Evolutionary conservation across 2,797 vertebrate genomes (phyloP).

Genomic region (Microctenopoma stevenorrisi): DNA sequence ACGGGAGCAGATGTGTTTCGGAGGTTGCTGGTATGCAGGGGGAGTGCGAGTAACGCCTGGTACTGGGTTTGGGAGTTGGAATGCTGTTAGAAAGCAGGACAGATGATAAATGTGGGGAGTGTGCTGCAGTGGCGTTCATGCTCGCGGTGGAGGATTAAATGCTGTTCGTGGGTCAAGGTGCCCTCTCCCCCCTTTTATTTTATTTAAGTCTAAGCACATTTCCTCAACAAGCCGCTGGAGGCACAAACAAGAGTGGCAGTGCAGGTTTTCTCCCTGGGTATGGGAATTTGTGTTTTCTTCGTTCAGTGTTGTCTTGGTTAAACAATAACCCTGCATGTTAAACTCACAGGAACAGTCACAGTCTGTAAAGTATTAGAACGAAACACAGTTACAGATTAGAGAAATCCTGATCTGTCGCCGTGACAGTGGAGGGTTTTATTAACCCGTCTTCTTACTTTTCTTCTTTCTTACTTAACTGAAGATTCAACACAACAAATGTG

Average conservation of each 20-base stretch:
- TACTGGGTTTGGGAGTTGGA: slow-evolving; percentile 32
- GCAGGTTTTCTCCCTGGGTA: neutral
- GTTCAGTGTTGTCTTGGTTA: slow-evolving; percentile 58
- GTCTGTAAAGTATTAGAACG: neutral
- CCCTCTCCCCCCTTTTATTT: neutral
- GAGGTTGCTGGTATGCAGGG: slow-evolving; percentile 47
- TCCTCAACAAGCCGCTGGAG: neutral
- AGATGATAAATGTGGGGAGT: slow-evolving; percentile 33
- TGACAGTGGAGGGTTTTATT: too few relatives aligned
- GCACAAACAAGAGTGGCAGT: neutral
- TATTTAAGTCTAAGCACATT: neutral
- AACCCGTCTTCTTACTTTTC: neutral
- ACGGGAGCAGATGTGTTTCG: neutral
- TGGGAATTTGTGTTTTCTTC: slow-evolving; percentile 6
- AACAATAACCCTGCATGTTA: slow-evolving; percentile 43
- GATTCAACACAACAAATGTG: too few relatives aligned
- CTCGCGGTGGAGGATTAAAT: neutral
- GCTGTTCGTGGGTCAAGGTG: neutral
- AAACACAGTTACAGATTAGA: slow-evolving; percentile 31
- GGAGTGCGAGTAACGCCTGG: slow-evolving; percentile 48
- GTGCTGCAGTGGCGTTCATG: neutral
- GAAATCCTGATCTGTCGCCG: neutral
- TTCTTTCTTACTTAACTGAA: too few relatives aligned
- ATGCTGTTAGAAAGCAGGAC: slow-evolving; percentile 4
- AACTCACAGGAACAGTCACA: slow-evolving; percentile 19